Base-by-base conservation (phyloP, 2,888 invertebrate species). In the Dynastes tityus region DNA sequence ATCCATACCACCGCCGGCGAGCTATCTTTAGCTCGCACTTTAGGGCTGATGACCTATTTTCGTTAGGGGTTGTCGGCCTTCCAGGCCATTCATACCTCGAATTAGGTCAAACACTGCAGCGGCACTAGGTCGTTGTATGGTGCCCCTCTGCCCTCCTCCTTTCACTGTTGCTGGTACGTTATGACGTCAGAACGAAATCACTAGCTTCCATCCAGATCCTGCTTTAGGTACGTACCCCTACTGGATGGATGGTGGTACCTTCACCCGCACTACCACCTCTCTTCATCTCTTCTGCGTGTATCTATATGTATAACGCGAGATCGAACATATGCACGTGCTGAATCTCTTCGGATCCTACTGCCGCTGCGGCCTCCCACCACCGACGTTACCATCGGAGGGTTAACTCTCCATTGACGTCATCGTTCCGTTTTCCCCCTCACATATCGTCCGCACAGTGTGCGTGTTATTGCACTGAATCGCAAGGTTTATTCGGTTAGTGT, bases 41-140 rank as follows among this genome's bases (percentile, higher is more conserved):
- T 81, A 80, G 84, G 85, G 86, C 85, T 86, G 85, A 85, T 85
- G 86, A 82, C 87, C 87, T 85, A 82, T 80, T 85, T 83, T 77
- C 71, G 78, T 37, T 74, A 73, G 80, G 81, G 84, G 83, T 83
- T 84, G 84, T 83, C 82, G 83, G 78, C 83, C 84, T 82, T 80
- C 82, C 82, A 82, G 82, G 83, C 85, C 85, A 85, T 85, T 85
- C 85, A 85, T 85, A 82, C 79, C 78, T 79, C 71, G 73, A 78
- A 63, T 78, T 83, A 82, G 85, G 85, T 84, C 85, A 80, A 82
- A 82, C 70, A 65, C 79, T 81, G 80, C 81, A 77, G 79, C 73
- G 64, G 68, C 45, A 65, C 67, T 75, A 45, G 45, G 45, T 45
- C 2, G 71, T 37, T 49, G 68, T 68, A 22, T 51, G 49, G 5